These are phyloP conservation scores for Musca domestica DNA, from an alignment of 1,140 invertebrate genomes.

Conservation along the genomic window DNA sequence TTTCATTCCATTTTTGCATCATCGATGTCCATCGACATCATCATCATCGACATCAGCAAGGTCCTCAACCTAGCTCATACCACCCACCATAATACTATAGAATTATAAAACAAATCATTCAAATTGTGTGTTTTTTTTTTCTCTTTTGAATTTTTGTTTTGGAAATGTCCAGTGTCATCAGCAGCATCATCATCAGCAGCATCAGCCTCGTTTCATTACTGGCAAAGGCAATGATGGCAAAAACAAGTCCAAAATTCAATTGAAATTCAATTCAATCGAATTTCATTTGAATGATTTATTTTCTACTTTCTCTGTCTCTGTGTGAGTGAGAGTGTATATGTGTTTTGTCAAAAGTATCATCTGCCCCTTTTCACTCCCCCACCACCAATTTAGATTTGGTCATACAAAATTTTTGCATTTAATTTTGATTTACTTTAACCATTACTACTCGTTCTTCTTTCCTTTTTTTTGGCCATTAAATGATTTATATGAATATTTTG, in stretches of 20 bases:
- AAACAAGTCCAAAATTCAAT: not conserved
- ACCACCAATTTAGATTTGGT: too few relatives aligned
- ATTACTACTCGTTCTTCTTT: not conserved
- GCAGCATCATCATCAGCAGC: not conserved
- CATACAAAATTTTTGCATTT: not conserved
- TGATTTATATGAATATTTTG: constrained; percentile 4
- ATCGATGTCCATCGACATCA: not conserved
- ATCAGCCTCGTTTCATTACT: constrained; percentile 9
- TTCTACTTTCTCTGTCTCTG: not conserved
- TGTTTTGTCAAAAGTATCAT: too few relatives aligned
- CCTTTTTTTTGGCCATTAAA: not conserved
- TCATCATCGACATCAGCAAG: not conserved
- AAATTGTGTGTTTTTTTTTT: too few relatives aligned
- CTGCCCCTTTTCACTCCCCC: too few relatives aligned
- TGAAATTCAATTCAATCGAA: constrained; percentile 18
- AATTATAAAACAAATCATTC: too few relatives aligned
- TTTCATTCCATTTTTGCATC: too few relatives aligned
- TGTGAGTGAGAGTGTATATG: too few relatives aligned
- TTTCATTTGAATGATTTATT: constrained; percentile 22
- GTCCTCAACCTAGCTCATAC: not conserved
- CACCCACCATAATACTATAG: too few relatives aligned
- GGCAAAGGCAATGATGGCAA: not conserved
- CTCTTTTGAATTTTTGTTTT: too few relatives aligned
- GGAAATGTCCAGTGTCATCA: not conserved
- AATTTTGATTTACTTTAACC: not conserved